A percentile compares a stretch with the other conserved stretches of the same genome.
These are phyloP conservation scores for Druceiella hillmani DNA, from an alignment of 2,888 invertebrate genomes.

Conservation along the genomic window DNA sequence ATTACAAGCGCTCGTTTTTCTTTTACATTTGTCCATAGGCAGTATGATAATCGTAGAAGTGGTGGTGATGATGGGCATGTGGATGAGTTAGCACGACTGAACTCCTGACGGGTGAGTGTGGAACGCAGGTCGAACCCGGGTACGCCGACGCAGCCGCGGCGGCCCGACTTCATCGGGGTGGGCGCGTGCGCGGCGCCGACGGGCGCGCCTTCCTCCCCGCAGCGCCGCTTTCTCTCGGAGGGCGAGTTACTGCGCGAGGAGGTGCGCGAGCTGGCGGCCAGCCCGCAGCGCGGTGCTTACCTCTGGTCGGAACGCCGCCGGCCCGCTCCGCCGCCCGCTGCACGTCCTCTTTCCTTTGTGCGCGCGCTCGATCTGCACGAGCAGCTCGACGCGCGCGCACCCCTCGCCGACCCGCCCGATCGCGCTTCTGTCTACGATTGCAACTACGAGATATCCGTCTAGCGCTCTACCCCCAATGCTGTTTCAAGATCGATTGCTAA, in stretches of 20 bases:
- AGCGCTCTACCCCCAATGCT: no score
- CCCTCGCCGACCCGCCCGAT: conserved; percentile 58
- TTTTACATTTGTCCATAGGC: conserved; percentile 53
- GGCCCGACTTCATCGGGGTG: conserved; percentile 84
- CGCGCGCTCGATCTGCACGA: conserved; percentile 87
- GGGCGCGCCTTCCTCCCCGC: conserved; percentile 63
- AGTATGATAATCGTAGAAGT: conserved; percentile 49
- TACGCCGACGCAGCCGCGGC: conserved; percentile 83
- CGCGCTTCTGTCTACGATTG: conserved; percentile 89
- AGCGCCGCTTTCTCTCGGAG: conserved; percentile 75
- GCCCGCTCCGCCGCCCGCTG: conserved; percentile 31
- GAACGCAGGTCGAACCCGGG: conserved; percentile 84
- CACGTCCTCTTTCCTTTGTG: conserved; percentile 84
- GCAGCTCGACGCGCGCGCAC: conserved; percentile 72
- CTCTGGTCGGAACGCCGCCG: conserved; percentile 36
- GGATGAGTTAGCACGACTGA: conserved; percentile 50
- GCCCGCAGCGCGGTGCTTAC: conserved; percentile 45
- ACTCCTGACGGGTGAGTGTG: conserved; percentile 43
- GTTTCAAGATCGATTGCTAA: no score
- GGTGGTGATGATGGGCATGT: conserved; percentile 37
- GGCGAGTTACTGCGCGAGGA: conserved; percentile 74
- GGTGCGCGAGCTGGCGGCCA: conserved; percentile 74
- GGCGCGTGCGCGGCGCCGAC: conserved; percentile 30
- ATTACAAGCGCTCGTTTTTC: no score
- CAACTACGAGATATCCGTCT: conserved; percentile 94